Conservation (phyloP, 2,888 invertebrate species). For the Eueremaeus valkanovi region DNA sequence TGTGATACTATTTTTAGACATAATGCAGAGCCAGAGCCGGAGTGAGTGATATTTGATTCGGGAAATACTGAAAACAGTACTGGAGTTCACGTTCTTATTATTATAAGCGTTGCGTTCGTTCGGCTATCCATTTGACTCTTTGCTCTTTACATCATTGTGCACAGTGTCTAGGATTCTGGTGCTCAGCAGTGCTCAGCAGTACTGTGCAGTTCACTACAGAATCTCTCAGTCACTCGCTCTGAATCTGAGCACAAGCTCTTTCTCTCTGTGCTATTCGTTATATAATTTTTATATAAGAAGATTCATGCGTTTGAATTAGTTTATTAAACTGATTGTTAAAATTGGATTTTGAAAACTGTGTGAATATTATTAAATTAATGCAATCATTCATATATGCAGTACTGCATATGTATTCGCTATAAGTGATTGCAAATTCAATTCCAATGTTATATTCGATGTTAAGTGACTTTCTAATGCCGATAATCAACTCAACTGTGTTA, state of each 20-base stretch:
- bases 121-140: not conserved
- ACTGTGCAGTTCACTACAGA: too few relatives aligned
- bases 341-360: too few relatives aligned
- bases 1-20: slow-evolving; percentile 6
- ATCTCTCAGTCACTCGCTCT: not conserved
- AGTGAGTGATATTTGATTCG: slow-evolving; percentile 13
- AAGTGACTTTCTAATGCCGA: slow-evolving; percentile 1
- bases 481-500: slow-evolving; percentile 11
- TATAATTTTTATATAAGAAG: not conserved
- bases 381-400: too few relatives aligned
- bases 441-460: not conserved
- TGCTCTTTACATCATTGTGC: slow-evolving; percentile 13
- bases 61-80: slow-evolving; percentile 16
- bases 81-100: too few relatives aligned
- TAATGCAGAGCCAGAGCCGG: not conserved
- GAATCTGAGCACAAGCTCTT: too few relatives aligned
- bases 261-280: not conserved
- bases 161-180: not conserved
- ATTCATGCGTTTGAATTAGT: not conserved
- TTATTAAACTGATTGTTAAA: too few relatives aligned
- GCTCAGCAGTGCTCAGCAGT: not conserved
- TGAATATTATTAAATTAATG: too few relatives aligned
- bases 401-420: too few relatives aligned
- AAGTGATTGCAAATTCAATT: not conserved
- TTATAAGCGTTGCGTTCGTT: not conserved